Conservation (phyloP, 2,797 vertebrate species). For the Sternarchorhynchus goeldii region DNA sequence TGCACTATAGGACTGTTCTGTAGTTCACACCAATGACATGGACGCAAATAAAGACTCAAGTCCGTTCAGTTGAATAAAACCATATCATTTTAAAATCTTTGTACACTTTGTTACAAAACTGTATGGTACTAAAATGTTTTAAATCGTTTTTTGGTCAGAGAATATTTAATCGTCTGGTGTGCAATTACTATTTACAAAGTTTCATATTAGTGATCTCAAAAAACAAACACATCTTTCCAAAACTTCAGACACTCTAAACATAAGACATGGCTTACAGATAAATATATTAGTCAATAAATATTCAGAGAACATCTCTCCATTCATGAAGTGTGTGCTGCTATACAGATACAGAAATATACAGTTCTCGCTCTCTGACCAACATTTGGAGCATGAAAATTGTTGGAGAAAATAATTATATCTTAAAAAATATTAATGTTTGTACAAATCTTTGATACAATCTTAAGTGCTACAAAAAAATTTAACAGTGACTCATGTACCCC, state of each 20-base stretch:
- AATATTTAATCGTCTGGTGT: conserved; percentile 94
- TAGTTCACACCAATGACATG: background rate
- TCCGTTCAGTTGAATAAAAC: conserved; percentile 87
- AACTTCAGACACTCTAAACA: conserved; percentile 92
- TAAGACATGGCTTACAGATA: conserved; percentile 99
- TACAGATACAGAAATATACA: conserved; percentile 98
- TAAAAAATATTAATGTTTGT: conserved; percentile 89
- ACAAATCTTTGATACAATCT: conserved; percentile 88
- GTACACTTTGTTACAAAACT: conserved; percentile 99
- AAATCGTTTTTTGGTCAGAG: conserved; percentile 98
- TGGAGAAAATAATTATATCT: conserved; percentile 87
- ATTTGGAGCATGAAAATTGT: conserved; percentile 87
- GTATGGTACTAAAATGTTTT: conserved; percentile 91
- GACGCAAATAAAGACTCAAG: conserved; percentile 60
- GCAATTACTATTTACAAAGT: conserved; percentile 98
- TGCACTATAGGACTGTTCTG: background rate
- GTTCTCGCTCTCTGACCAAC: conserved; percentile 89
- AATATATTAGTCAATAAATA: conserved; percentile 99
- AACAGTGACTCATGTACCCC: conserved; percentile 94
- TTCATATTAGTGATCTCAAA: conserved; percentile 96
- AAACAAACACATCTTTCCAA: conserved; percentile 77
- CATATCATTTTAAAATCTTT: conserved; percentile 98
- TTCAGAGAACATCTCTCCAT: conserved; percentile 99
- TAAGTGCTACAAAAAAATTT: conserved; percentile 98
- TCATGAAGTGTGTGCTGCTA: conserved; percentile 99